Conservation (phyloP, 2,797 vertebrate species). For the Phrynocephalus vlangalii region DNA sequence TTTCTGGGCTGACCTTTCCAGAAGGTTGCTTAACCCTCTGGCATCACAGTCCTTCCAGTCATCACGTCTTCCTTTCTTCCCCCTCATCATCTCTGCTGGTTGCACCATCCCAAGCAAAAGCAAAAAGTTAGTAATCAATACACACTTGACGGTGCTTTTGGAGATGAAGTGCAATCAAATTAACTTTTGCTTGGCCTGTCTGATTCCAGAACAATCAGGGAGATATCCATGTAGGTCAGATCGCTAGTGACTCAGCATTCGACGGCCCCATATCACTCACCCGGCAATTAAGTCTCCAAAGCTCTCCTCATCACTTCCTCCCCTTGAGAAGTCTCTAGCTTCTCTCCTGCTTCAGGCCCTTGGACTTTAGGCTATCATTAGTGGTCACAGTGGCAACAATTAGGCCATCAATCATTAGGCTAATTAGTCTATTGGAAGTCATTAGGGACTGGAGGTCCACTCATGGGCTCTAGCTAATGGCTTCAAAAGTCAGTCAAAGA, state of each 20-base stretch:
- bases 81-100: background rate
- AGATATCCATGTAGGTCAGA: background rate
- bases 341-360: background rate
- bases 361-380: conserved; percentile 17
- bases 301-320: background rate
- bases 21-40: background rate
- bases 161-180: conserved; percentile 54
- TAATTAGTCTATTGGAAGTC: conserved; percentile 70
- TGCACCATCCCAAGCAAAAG: background rate
- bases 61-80: background rate
- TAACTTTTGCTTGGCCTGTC: conserved; percentile 40
- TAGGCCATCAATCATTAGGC: conserved; percentile 69
- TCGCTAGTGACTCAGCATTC: background rate
- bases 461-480: conserved; percentile 66
- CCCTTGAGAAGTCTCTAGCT: background rate
- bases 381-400: conserved; percentile 61
- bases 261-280: rapidly evolving
- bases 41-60: background rate
- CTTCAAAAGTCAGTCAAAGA: conserved; percentile 65
- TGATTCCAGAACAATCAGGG: background rate
- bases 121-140: background rate
- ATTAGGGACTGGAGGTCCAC: conserved; percentile 59
- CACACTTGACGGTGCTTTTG: rapidly evolving
- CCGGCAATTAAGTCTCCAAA: background rate
- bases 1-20: background rate